Evolutionary conservation across 2,797 vertebrate species (phyloP), one percentile per base, ranked within the genome.

Genomic region (Cephalopachus bancanus): DNA sequence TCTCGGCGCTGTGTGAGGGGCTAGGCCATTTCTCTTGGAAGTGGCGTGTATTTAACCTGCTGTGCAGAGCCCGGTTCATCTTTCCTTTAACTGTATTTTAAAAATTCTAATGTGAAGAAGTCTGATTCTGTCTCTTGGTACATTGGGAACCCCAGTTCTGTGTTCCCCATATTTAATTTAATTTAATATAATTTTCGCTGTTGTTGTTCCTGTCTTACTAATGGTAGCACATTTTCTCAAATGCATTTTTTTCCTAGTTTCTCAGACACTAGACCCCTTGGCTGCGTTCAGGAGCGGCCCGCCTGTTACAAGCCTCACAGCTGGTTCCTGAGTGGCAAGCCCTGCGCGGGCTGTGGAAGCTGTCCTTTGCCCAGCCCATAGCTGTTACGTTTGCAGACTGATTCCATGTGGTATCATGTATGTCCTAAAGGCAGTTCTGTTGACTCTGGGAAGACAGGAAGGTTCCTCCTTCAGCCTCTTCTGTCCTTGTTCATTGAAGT

Each of bases 101-200:
- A 60, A 85, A 97, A 97, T 96, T 96, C 90, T 96, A 96, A 97
- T 97, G 97, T 97, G 98, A 97, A 97, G 71, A 95, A 95, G 81
- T 97, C 89, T 90, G 96, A 96, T 96, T 93, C 19, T 65, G 44
- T 93, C 64, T 44, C 92, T 85, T 53, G 2, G 57, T 95, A 96
- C 95, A 10, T 86, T 96, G 90, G 95, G 84, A 92, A 97, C 86
- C 95, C 96, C n/a, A 2, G 94, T 53, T 83, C 89, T 95, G 55
- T 10, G 24, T 95, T 96, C 94, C 96, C 83, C 4, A 1, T 91
- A 19, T 93, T 88, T 71, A 80, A 51, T 88, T 81, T 62, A 79
- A 64, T 88, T 76, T 80, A 62, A 62, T 60, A 60, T 60, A 60
- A 69, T 89, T 81, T 81, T 37, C 86, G n/a, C 89, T 80, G 90